Conservation (phyloP, 2,797 vertebrate genomes). For the Psittacula echo region DNA sequence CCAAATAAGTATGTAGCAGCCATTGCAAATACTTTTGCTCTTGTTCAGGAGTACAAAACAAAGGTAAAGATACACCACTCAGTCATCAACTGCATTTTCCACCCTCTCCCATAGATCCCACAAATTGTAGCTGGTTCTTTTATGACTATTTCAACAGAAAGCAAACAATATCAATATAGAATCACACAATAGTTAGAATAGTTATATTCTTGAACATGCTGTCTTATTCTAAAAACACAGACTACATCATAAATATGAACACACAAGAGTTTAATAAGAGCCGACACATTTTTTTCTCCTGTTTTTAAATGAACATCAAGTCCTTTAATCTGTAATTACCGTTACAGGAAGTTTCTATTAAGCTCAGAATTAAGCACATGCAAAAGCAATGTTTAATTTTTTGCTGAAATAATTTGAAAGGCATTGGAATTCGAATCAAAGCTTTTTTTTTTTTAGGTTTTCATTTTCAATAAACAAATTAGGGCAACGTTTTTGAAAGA, state of each 20-base stretch:
- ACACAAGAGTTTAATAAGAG: not conserved
- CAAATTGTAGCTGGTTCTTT: not conserved
- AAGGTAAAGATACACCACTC: not conserved
- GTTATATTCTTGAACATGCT: not conserved
- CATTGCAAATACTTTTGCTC: not conserved
- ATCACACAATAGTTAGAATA: not conserved
- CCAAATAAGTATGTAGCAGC: not conserved
- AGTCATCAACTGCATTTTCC: not conserved
- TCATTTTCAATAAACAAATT: not conserved
- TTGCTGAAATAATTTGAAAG: not conserved
- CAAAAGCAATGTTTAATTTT: not conserved
- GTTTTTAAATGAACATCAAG: not conserved
- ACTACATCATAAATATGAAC: not conserved
- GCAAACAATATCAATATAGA: not conserved
- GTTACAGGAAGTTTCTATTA: not conserved
- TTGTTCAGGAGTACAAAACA: not conserved
- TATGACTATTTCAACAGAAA: not conserved
- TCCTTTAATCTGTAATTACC: not conserved
- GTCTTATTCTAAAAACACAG: not conserved
- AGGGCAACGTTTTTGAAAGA: not conserved
- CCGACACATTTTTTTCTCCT: not conserved
- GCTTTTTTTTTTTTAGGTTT: not conserved
- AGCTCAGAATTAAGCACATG: not conserved
- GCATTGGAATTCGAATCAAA: not conserved
- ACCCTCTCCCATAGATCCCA: not conserved